Percentiles rank a stretch among this genome's conserved stretches.
Conservation (phyloP, 2,888 invertebrate genomes). For the Drosophila kuntzei region DNA sequence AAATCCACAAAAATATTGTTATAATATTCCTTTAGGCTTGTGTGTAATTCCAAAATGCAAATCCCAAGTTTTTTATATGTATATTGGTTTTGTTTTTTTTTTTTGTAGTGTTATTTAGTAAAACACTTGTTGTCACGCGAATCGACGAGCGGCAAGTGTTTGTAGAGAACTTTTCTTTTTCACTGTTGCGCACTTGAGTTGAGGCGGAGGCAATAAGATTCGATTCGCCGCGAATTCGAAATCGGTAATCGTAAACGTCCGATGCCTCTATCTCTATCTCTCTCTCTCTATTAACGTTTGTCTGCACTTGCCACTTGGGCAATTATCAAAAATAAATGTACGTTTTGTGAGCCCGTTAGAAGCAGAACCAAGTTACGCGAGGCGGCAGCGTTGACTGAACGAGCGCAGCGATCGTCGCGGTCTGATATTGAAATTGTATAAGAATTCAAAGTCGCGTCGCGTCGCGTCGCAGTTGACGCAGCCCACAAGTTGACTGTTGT, state of each 20-base stretch:
- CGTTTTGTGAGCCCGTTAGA: constrained; percentile 62
- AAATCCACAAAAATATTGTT: constrained; percentile 33
- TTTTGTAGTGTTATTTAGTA: constrained; percentile 6
- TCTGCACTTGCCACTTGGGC: constrained; percentile 46
- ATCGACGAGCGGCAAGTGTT: constrained; percentile 66
- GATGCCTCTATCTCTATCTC: background rate
- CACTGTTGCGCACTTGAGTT: constrained; percentile 52
- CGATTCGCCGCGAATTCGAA: constrained; percentile 13
- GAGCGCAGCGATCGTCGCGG: constrained; percentile 38
- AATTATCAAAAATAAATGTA: constrained; percentile 47
- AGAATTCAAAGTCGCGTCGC: constrained; percentile 27
- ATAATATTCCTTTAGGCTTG: constrained; percentile 15
- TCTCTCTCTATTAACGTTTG: background rate
- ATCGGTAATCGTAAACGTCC: constrained; percentile 38
- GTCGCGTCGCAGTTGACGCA: constrained; percentile 30
- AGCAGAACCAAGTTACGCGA: constrained; percentile 55
- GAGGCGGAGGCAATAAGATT: constrained; percentile 6
- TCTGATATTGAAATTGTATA: constrained; percentile 64
- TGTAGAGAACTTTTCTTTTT: constrained; percentile 60
- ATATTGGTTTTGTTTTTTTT: background rate
- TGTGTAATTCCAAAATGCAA: constrained; percentile 37
- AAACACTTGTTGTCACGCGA: constrained; percentile 64
- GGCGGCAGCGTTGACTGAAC: constrained; percentile 49
- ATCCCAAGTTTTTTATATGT: constrained; percentile 13
- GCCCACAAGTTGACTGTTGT: constrained; percentile 40